Percentiles rank a stretch among this genome's conserved stretches.
phyloP scores from a whole-genome alignment of 2,888 invertebrate genomes.

The Conomelus anceps region DNA sequence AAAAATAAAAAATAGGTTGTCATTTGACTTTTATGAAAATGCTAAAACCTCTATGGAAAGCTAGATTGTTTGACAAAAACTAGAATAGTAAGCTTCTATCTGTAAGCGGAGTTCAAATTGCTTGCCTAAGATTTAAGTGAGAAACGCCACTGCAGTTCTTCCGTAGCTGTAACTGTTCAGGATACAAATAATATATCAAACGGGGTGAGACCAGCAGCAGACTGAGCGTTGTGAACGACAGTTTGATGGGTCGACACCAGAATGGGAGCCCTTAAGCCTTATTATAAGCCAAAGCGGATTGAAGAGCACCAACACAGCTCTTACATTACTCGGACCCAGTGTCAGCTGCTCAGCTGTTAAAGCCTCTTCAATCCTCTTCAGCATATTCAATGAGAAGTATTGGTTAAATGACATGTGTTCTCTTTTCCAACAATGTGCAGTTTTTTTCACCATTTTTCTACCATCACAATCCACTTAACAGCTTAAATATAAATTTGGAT shows the following conservation, averaged over 20 bases:
- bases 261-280: neutral
- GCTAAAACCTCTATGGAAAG: too few relatives aligned
- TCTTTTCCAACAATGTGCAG: too few relatives aligned
- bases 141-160: too few relatives aligned
- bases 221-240: neutral
- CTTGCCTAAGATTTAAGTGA: too few relatives aligned
- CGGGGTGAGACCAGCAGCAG: neutral
- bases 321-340: neutral
- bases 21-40: too few relatives aligned
- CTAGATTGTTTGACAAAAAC: too few relatives aligned
- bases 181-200: neutral
- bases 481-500: neutral
- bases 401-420: neutral
- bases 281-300: neutral
- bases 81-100: too few relatives aligned
- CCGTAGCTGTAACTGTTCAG: neutral
- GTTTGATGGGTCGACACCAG: neutral
- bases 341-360: neutral
- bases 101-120: too few relatives aligned
- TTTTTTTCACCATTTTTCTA: neutral
- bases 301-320: neutral
- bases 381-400: neutral
- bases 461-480: neutral
- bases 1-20: too few relatives aligned
- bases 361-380: neutral